Evolutionary conservation across 2,113 vertebrate species (phyloP).

Genomic region (Potamarius usumacintae): DNA sequence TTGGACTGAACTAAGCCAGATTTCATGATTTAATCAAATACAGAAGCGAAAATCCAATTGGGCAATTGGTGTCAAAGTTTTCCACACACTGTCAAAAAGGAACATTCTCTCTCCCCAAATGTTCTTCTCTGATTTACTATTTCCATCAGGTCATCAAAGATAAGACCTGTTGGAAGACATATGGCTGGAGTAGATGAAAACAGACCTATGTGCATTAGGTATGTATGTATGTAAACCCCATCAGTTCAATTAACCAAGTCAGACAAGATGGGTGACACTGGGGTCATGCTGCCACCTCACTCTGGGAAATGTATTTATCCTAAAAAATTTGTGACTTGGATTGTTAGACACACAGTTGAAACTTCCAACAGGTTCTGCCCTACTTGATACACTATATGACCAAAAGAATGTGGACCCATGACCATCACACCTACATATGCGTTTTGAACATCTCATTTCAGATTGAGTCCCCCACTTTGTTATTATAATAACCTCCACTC

Average conservation of each 20-base stretch:
- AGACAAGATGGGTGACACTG: no score
- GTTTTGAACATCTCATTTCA: neutral
- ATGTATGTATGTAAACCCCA: neutral
- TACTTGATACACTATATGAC: neutral
- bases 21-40: constrained; percentile 11
- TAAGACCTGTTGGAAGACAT: neutral
- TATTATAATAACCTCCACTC: neutral
- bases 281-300: neutral
- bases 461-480: neutral
- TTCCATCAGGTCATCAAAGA: neutral
- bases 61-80: neutral
- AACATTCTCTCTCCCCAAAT: neutral
- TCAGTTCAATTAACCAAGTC: neutral
- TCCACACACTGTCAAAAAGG: neutral
- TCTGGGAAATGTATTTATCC: neutral
- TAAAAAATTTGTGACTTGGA: neutral
- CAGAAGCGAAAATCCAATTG: constrained; percentile 19
- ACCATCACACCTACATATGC: neutral
- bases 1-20: constrained; percentile 5
- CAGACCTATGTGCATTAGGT: neutral
- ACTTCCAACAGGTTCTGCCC: neutral
- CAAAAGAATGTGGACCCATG: neutral
- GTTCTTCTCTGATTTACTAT: neutral
- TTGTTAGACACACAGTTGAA: neutral
- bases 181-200: neutral